phyloP scores from a whole-genome alignment of 2,888 invertebrate species.

The Limnephilus marmoratus region DNA sequence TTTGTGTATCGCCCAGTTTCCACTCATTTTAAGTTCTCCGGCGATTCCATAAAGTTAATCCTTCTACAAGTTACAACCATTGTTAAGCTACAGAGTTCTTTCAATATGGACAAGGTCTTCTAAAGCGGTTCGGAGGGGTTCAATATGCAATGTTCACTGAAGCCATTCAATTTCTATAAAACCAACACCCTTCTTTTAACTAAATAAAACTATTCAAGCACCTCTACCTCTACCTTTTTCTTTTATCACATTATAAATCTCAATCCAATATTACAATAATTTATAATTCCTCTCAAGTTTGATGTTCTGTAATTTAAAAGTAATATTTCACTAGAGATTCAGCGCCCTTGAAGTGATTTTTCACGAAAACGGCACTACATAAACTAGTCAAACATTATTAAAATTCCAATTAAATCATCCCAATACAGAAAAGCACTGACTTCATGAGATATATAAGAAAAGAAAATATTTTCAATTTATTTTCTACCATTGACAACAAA shows the following conservation, averaged over 20 bases:
- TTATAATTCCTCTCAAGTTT: background rate
- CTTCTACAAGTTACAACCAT: background rate
- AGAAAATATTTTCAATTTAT: background rate
- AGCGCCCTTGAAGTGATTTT: too few relatives aligned
- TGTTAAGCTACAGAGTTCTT: background rate
- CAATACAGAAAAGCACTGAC: too few relatives aligned
- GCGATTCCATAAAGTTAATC: background rate
- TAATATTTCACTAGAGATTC: too few relatives aligned
- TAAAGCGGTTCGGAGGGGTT: background rate
- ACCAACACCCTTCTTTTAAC: background rate
- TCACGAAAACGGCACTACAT: too few relatives aligned
- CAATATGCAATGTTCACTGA: background rate
- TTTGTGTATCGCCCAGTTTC: background rate
- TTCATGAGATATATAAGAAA: too few relatives aligned
- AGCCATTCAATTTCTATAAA: background rate
- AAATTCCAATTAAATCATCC: too few relatives aligned
- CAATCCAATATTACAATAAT: background rate
- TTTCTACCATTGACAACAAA: background rate
- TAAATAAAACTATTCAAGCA: background rate
- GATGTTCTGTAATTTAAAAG: too few relatives aligned
- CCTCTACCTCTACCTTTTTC: too few relatives aligned
- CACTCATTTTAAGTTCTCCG: background rate
- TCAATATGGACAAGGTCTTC: background rate
- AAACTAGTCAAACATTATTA: too few relatives aligned
- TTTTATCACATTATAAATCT: background rate